These are phyloP conservation scores for Tachina grossa DNA, from an alignment of 2,888 invertebrate genomes.

Conservation along the genomic window DNA sequence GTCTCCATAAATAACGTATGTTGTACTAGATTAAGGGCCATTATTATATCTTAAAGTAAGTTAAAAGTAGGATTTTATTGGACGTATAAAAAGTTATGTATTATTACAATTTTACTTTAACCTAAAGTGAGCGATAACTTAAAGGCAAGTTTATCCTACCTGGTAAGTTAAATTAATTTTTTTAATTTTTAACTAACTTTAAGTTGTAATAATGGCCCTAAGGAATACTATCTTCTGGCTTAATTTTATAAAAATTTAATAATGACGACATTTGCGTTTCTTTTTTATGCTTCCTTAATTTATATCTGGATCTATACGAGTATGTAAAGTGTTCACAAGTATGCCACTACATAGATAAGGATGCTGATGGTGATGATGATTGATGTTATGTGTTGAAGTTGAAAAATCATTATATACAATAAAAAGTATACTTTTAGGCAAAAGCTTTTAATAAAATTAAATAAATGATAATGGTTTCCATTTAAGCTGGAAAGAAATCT, in stretches of 20 bases:
- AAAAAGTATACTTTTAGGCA: constrained; percentile 18
- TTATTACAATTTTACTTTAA: too few relatives aligned
- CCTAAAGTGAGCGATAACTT: too few relatives aligned
- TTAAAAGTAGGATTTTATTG: too few relatives aligned
- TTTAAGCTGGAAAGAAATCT: neutral
- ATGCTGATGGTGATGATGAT: constrained; percentile 34
- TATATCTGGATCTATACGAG: neutral
- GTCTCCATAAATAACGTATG: neutral
- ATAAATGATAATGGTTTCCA: neutral
- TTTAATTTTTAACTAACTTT: too few relatives aligned
- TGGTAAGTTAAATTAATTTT: too few relatives aligned
- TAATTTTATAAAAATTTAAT: constrained; percentile 28
- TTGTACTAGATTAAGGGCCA: neutral
- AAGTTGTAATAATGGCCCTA: too few relatives aligned
- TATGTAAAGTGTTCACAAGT: neutral
- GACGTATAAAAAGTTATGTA: too few relatives aligned
- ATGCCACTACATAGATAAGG: neutral
- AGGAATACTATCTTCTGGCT: neutral
- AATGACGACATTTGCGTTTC: constrained; percentile 12
- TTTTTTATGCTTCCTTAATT: neutral
- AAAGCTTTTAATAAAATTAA: constrained; percentile 23
- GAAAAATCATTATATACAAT: constrained; percentile 7
- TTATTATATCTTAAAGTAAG: too few relatives aligned
- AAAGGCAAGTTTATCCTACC: too few relatives aligned
- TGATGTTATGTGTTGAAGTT: constrained; percentile 36